These are phyloP conservation scores for Carcharodon carcharias DNA, from an alignment of 2,797 vertebrate species.

Conservation along the genomic window DNA sequence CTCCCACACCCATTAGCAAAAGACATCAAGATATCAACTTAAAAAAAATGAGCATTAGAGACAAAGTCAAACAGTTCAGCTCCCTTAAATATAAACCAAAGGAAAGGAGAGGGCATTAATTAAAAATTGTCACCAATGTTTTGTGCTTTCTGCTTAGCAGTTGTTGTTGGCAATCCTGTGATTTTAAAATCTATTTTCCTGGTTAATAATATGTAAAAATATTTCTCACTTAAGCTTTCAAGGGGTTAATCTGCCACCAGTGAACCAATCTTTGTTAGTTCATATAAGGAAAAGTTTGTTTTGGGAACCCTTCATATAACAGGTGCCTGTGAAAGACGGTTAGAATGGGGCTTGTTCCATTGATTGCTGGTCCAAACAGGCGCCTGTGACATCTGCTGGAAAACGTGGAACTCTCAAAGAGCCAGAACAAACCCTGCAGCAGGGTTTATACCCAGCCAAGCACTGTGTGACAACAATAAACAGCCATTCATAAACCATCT, in stretches of 20 bases:
- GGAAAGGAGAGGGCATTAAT: not conserved
- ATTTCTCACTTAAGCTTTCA: not conserved
- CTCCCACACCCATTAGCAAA: not conserved
- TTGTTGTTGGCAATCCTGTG: not conserved
- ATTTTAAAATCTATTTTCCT: not conserved
- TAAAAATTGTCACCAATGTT: not conserved
- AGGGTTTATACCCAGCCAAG: not conserved
- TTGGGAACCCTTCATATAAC: not conserved
- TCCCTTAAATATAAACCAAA: not conserved
- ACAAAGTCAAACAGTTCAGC: not conserved
- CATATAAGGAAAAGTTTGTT: constrained; percentile 1
- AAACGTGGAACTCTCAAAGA: not conserved
- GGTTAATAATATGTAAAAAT: not conserved
- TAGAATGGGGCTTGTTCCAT: not conserved
- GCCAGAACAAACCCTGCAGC: not conserved
- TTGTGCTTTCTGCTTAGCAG: not conserved
- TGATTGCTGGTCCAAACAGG: not conserved
- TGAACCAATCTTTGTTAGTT: not conserved
- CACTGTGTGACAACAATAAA: not conserved
- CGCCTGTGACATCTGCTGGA: not conserved
- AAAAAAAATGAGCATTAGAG: not conserved
- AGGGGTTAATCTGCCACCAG: not conserved
- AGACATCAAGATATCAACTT: not conserved
- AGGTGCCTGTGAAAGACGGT: not conserved
- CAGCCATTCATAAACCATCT: not conserved